Base-by-base conservation (phyloP, 92 coral and sea anemone species). In the Phymanthus crucifer region DNA sequence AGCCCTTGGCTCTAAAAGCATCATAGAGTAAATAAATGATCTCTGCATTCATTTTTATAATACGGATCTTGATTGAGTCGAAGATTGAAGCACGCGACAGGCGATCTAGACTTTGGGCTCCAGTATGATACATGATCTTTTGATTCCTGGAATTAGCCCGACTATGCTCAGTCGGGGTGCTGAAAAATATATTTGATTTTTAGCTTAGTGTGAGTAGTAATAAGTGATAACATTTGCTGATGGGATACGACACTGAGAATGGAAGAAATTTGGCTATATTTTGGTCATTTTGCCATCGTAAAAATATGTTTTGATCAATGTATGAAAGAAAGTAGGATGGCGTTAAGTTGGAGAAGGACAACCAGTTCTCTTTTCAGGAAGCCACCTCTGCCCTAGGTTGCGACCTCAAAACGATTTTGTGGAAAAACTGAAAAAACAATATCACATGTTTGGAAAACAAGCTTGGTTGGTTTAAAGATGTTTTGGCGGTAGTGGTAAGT, bases 51-150 rank as follows among this genome's bases (percentile, higher is more conserved):
- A 23, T 61, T 61, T 61, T 61, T n/a, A 26, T 61, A 61, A 24
- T 54, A 54, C 29, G 34, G 68, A 61, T 26, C 34, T 61, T 29
- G 68, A 61, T 54, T 29, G 34, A 61, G 68, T 61, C 29, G 68
- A 61, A 61, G 34, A 61, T 61, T 61, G 68, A 29, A 61, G 29
- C 33, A 34, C 68, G 68, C 68, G 68, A 61, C 68, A 61, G 36
- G 68, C 17, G 33, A 61, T 61, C 68, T 26, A 61, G 68, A 61
- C 68, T 61, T 26, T 5, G 68, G 68, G 26, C 68, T 61, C 68
- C 68, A 61, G 34, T 13, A 16, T 61, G 68, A 61, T 61, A 61
- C 36, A 61, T 61, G 68, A 61, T 61, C 68, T 61, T 24, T 4
- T 11, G 7, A 61, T 61, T 61, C 68, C 34, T 61, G 68, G 35